Conservation (phyloP, 2,113 vertebrate genomes). For the Anthoscopus minutus region DNA sequence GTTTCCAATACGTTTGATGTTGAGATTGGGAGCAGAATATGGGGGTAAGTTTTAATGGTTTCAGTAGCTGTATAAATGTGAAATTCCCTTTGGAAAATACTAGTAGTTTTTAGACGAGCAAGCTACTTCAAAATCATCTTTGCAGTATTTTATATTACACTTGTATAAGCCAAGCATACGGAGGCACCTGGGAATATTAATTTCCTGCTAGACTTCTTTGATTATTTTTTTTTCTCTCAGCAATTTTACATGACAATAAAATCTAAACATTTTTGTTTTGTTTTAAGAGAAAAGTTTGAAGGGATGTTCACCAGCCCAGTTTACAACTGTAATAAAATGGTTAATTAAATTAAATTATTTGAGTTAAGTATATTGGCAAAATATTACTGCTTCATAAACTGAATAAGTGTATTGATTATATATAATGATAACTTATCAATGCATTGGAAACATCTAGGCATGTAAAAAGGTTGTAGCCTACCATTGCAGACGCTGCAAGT, state of each 20-base stretch:
- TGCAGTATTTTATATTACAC: neutral
- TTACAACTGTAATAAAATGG: neutral
- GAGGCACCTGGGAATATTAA: neutral
- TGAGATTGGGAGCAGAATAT: constrained; percentile 86
- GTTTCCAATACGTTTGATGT: constrained; percentile 89
- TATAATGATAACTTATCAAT: neutral
- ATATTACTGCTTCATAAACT: neutral
- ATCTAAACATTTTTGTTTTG: neutral
- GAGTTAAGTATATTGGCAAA: neutral
- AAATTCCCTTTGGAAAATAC: neutral
- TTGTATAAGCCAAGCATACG: neutral
- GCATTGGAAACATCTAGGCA: neutral
- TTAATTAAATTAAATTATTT: neutral
- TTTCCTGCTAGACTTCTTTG: neutral
- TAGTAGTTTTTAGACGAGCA: neutral
- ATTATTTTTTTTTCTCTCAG: no score
- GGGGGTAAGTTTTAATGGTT: constrained; percentile 72
- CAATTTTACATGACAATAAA: no score
- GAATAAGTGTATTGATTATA: neutral
- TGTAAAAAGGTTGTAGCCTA: neutral
- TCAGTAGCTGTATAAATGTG: neutral
- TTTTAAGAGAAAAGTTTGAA: neutral
- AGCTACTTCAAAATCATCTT: neutral
- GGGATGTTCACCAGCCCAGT: neutral
- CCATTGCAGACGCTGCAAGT: neutral